Percentiles rank a stretch among this genome's conserved stretches.
Conservation (phyloP, 2,888 invertebrate species). For the Hirtodrosophila histrioides region DNA sequence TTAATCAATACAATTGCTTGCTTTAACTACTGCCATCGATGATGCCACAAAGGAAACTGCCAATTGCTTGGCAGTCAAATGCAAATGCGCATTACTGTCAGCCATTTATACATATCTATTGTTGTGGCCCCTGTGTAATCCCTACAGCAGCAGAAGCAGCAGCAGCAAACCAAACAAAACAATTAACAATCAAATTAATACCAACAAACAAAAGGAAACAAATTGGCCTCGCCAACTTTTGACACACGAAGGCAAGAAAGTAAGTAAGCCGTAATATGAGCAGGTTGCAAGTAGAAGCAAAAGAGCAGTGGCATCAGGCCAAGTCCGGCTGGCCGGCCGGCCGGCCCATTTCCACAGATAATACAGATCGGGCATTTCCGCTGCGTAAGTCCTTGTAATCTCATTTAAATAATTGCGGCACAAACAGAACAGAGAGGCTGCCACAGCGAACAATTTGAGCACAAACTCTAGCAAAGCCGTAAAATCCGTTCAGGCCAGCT, state of each 20-base stretch:
- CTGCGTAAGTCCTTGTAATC: constrained; percentile 71
- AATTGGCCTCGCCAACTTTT: constrained; percentile 45
- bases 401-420: constrained; percentile 78
- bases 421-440: constrained; percentile 46
- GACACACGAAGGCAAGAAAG: constrained; percentile 22
- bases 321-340: constrained; percentile 12
- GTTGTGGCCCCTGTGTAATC: constrained; percentile 16
- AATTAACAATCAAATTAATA: constrained; percentile 27
- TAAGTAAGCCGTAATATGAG: constrained; percentile 10
- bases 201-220: constrained; percentile 29
- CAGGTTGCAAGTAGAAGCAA: constrained; percentile 18
- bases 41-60: neutral
- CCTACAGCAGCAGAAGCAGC: constrained; percentile 3
- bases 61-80: constrained; percentile 22
- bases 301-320: constrained; percentile 39
- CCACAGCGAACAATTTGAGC: constrained; percentile 7
- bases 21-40: no score
- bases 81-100: constrained; percentile 39
- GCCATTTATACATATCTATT: constrained; percentile 18
- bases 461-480: constrained; percentile 41
- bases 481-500: constrained; percentile 27
- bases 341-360: constrained; percentile 30
- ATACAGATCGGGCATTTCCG: constrained; percentile 65
- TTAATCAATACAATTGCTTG: no score
- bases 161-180: constrained; percentile 19